Evolutionary conservation across 2,797 vertebrate genomes (phyloP).

Genomic region (Caiman crocodilus): DNA sequence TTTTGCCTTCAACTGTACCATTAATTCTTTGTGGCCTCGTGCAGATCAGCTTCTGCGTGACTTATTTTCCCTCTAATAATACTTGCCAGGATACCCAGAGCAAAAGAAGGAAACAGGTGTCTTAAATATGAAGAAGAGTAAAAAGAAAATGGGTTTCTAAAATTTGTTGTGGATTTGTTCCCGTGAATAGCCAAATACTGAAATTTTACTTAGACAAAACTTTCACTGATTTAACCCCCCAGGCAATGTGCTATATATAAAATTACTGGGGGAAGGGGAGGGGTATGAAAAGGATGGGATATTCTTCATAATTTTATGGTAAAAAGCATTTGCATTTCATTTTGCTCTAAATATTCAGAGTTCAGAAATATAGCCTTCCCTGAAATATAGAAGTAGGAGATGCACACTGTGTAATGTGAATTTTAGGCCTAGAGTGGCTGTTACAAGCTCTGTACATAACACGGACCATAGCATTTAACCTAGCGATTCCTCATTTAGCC

Average conservation of each 20-base stretch:
- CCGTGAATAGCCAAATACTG: neutral
- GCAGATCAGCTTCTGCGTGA: no score
- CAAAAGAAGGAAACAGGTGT: neutral
- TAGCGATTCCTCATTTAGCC: neutral
- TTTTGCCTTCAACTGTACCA: no score
- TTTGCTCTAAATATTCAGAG: constrained; percentile 3
- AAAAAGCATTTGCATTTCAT: neutral
- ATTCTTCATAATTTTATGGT: neutral
- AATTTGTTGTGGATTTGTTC: neutral
- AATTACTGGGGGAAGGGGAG: neutral
- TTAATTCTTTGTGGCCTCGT: no score
- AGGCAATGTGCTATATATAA: neutral
- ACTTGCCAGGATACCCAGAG: neutral
- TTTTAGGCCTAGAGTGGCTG: constrained; percentile 8
- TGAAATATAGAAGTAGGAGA: neutral
- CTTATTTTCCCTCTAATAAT: no score
- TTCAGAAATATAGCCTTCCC: neutral
- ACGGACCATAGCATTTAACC: neutral
- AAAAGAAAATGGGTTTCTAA: neutral
- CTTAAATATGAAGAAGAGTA: neutral
- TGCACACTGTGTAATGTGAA: neutral
- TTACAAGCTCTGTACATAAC: neutral
- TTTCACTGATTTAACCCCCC: neutral
- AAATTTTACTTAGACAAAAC: neutral
- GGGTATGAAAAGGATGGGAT: neutral